Base-by-base conservation (phyloP, 2,888 invertebrate genomes). In the Drepana falcataria region DNA sequence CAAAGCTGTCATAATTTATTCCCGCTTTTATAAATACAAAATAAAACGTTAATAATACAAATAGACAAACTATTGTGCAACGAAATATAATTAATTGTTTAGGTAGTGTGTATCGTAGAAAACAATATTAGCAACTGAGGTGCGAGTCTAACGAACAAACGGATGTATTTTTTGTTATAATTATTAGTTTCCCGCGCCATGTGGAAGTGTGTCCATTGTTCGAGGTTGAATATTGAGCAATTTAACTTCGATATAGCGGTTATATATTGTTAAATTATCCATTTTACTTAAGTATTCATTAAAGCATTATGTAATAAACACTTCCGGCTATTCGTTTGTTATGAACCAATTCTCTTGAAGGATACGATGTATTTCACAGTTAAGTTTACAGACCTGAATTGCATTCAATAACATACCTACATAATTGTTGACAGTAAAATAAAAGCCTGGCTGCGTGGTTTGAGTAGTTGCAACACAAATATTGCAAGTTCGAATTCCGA, bases 101-200 rank as follows among this genome's bases (percentile, higher is more conserved):
- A 48, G 53, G 59, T 57, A 67, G 60, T 52, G 41, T 53, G 48
- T 35, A 48, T 51, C 6, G 33, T 33, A 21, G 40, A 5, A 7
- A 40, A 41, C 51, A 51, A 51, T 33, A 40, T 33, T 40, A 40
- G 40, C 34, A 53, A 53, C 55, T 63, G 55, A 59, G 57, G 51
- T 63, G 63, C 56, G 61, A 64, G 61, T 61, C 67, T 69, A 60
- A 57, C 68, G 66, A 74, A 79, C 74, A 71, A 75, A 73, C 76
- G 77, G 77, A 72, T 73, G 66, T 56, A 58, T 69, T 81, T 79
- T 83, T 83, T 79, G 67, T 63, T 63, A 68, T 71, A 82, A 85
- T 85, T 74, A 71, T 53, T 51, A 55, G 71, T 79, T 85, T 87
- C 87, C 86, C 85, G 85, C 81, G 79, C 59, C 40, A 55, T 58